A percentile compares a stretch with the other conserved stretches of the same genome.
phyloP scores from a whole-genome alignment of 2,797 vertebrate species.

The Sorex maritimensis region DNA sequence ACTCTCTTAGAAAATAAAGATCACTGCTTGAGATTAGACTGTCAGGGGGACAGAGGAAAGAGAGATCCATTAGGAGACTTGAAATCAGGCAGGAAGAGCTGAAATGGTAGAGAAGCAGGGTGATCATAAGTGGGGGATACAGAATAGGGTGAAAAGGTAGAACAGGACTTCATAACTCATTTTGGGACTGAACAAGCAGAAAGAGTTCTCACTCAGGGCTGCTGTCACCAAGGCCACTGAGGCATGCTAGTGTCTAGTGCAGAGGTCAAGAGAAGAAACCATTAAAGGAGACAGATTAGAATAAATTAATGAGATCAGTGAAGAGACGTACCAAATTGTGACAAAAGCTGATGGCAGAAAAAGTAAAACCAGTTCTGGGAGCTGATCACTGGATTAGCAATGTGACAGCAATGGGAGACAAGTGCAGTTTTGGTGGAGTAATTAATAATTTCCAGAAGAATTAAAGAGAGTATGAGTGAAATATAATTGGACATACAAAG shows the following conservation, averaged over 20 bases:
- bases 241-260: constrained; percentile 5
- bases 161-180: background rate
- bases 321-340: background rate
- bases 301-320: background rate
- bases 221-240: background rate
- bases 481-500: constrained; percentile 10
- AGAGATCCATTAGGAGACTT: constrained; percentile 3
- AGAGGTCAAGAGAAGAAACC: constrained; percentile 12
- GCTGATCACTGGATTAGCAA: background rate
- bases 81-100: background rate
- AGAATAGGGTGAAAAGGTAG: background rate
- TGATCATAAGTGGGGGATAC: background rate
- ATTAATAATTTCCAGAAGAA: background rate
- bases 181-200: constrained; percentile 21
- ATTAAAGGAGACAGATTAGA: background rate
- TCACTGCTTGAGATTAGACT: constrained; percentile 6
- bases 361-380: background rate
- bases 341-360: background rate
- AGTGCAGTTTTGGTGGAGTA: background rate
- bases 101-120: background rate
- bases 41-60: background rate
- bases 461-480: constrained; percentile 8
- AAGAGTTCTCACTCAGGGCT: background rate
- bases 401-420: background rate
- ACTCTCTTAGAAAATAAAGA: constrained; percentile 20